These are phyloP conservation scores for Junonia oenone DNA, from an alignment of 2,888 invertebrate species.

Conservation along the genomic window DNA sequence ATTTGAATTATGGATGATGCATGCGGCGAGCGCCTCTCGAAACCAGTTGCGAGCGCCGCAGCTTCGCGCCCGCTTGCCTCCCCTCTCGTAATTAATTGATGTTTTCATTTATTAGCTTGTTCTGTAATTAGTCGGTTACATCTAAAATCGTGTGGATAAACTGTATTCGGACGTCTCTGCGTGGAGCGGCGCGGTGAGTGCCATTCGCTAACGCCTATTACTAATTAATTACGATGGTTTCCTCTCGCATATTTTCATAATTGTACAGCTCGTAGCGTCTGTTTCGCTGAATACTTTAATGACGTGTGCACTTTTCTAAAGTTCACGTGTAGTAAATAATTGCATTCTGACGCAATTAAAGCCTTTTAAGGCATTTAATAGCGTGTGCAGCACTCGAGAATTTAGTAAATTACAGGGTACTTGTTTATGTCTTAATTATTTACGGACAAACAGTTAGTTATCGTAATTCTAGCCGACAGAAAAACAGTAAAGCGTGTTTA, in stretches of 20 bases:
- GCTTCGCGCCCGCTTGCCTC: slow-evolving; percentile 72
- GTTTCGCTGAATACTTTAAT: slow-evolving; percentile 10
- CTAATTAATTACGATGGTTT: slow-evolving; percentile 5
- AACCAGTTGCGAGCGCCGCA: slow-evolving; percentile 73
- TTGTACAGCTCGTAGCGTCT: not conserved
- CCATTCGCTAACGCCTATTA: slow-evolving; percentile 9
- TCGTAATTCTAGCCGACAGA: slow-evolving; percentile 24
- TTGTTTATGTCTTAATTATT: slow-evolving; percentile 34
- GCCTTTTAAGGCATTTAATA: slow-evolving; percentile 21
- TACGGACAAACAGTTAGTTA: slow-evolving; percentile 28
- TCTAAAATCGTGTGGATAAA: slow-evolving; percentile 63
- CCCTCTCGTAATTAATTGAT: slow-evolving; percentile 76
- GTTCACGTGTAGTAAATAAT: slow-evolving; percentile 18
- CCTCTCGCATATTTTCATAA: slow-evolving; percentile 2
- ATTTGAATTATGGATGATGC: slow-evolving; percentile 78
- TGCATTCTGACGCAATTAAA: slow-evolving; percentile 17
- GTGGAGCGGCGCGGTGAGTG: slow-evolving; percentile 37
- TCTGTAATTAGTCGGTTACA: slow-evolving; percentile 65
- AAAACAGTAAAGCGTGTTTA: slow-evolving; percentile 26
- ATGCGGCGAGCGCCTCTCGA: slow-evolving; percentile 58
- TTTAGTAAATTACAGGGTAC: slow-evolving; percentile 30
- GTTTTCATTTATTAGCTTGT: slow-evolving; percentile 74
- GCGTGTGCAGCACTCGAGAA: slow-evolving; percentile 29
- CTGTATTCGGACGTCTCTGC: slow-evolving; percentile 44
- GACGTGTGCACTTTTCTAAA: slow-evolving; percentile 6